Base-by-base conservation (phyloP, 2,888 invertebrate species). In the Physocephala rufipes region DNA sequence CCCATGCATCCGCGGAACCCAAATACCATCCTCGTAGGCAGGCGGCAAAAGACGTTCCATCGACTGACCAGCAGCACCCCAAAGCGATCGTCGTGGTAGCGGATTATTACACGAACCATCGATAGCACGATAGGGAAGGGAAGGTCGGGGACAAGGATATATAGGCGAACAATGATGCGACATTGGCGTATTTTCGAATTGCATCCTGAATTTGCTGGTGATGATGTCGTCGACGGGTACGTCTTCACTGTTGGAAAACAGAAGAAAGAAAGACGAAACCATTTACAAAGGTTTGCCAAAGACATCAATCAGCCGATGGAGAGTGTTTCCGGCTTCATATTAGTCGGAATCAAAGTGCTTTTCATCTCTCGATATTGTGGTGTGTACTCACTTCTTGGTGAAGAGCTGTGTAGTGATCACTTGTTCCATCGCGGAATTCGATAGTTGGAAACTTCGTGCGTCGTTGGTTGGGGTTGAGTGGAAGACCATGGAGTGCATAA, bases 81-180 rank as follows among this genome's bases (percentile, higher is more conserved):
- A 93, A 36, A 79, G 74, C 0, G 82, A 76, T 24, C 81, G 82
- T 3, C 78, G 75, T 0, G 82, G 75, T 73, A 79, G 16, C 16
- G 89, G 88, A 85, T 95, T 96, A 85, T 95, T 96, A 83, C 96
- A 97, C 15, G 91, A 90, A 0, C 96, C 96, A 80, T 94, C 93
- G 24, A 92, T 85, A 1, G 89, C 89, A 69, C 95, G 88, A 84
- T 92, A 95, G 68, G 88, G 90, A 15, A 81, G 83, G 0, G 85
- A 82, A 0, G 84, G 73, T 13, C 79, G 73, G 36, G 86, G 84
- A 76, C 91, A 91, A 0, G 78, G 67, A 0, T 87, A 87, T 3
- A 80, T 82, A 2, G 85, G 79, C 0, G 83, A 87, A 53, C 86
- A 86, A 70, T 80, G 81, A 12, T 81, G 80, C 0, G 76, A 80